phyloP scores from a whole-genome alignment of 2,888 invertebrate genomes.

The Brachyptera putata region DNA sequence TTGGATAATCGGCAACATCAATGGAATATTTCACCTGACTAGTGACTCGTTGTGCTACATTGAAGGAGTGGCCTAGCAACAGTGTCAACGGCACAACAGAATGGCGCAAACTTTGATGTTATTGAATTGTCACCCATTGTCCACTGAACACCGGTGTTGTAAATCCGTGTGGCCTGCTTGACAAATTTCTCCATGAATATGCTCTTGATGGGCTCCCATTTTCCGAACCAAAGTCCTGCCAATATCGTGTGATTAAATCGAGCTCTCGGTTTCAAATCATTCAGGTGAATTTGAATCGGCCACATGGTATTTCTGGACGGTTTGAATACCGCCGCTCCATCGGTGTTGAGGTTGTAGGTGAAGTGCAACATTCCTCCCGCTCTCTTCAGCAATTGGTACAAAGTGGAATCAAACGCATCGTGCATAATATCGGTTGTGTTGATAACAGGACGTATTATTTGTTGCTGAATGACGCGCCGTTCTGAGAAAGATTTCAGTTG shows the following conservation, averaged over 20 bases:
- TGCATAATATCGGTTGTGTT: background rate
- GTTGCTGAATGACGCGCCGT: background rate
- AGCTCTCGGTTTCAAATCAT: background rate
- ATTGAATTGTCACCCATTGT: background rate
- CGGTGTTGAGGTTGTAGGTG: conserved; percentile 3
- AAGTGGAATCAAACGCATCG: no score
- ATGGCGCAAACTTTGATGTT: conserved; percentile 6
- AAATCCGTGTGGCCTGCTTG: no score
- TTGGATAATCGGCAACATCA: background rate
- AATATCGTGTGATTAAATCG: background rate
- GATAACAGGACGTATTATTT: no score
- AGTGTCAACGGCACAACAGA: conserved; percentile 19
- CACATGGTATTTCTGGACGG: background rate
- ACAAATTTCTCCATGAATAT: no score
- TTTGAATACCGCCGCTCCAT: conserved; percentile 1
- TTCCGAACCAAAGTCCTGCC: conserved; percentile 6
- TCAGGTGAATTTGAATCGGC: background rate
- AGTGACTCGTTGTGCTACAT: background rate
- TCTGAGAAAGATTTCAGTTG: background rate
- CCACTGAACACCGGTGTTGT: no score
- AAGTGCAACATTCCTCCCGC: background rate
- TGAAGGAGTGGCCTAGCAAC: conserved; percentile 21
- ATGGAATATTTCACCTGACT: conserved; percentile 10
- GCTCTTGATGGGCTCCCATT: background rate
- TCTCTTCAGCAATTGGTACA: no score